Evolutionary conservation across 1,140 invertebrate genomes (phyloP), one percentile per base, ranked within the genome.

Genomic region (Brachystomella parvula): DNA sequence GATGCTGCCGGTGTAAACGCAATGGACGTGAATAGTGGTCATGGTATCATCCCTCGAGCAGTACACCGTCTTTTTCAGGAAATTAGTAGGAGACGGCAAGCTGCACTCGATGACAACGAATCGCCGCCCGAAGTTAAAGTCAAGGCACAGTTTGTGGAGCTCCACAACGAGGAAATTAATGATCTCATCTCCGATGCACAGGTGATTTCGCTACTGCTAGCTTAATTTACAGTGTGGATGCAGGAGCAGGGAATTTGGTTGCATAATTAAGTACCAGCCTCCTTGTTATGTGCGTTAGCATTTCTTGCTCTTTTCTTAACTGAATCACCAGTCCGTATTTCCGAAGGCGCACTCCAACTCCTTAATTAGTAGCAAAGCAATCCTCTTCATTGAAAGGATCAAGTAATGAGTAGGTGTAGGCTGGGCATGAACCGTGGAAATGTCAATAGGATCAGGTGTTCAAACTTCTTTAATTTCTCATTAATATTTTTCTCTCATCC

Each of bases 101-200:
- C 78, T 15, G 86, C 87, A 0, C 76, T 76, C 68, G 84, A 82
- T 73, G 81, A 76, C 68, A 84, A 81, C 33, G 77, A 81, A 39
- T 79, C 88, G 66, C 83, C 85, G 1, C 89, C 91, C 2, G 87
- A 86, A 71, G 89, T 87, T 75, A 86, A 88, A 77, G 86, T 98
- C 24, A 88, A 85, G 53, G 90, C 88, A 49, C 90, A 93, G 79
- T 94, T 94, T 77, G 86, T 93, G 75, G 90, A 97, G 78, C 81
- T 98, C 0, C 98, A 98, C 76, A 96, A 97, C 78, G 95, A 98
- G 77, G 94, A 98, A 74, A 83, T 98, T 49, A 89, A 94, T 59
- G 95, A 98, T 80, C 58, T 71, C 21, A 49, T 69, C 15, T 65
- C 57, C 3, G 32, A 44, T n/a, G 9, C 39, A 44, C 39, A 12